Conservation (phyloP, 2,113 vertebrate genomes). For the Pterocles gutturalis region DNA sequence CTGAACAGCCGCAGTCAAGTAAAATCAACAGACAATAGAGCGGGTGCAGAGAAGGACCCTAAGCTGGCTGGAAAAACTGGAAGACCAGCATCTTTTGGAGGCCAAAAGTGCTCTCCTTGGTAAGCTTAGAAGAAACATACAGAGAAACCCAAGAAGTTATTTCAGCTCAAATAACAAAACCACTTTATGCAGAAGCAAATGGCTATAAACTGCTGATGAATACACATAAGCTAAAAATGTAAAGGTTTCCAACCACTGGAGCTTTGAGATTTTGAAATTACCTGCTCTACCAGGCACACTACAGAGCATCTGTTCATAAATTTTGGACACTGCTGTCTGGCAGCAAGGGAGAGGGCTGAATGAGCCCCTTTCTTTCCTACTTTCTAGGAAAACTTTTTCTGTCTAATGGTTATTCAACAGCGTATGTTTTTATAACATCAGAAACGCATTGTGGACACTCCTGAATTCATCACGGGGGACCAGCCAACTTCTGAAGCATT, state of each 20-base stretch:
- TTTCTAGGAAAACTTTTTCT: constrained; percentile 38
- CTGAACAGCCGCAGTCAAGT: not conserved
- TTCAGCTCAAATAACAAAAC: not conserved
- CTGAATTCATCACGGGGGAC: not conserved
- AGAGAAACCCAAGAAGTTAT: not conserved
- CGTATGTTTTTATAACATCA: constrained; percentile 15
- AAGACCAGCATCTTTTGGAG: not conserved
- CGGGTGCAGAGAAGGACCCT: not conserved
- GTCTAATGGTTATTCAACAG: not conserved
- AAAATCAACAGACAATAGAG: not conserved
- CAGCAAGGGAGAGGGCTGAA: constrained; percentile 23
- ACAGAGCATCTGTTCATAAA: constrained; percentile 48
- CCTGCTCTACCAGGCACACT: not conserved
- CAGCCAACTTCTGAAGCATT: not conserved
- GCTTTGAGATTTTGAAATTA: not conserved
- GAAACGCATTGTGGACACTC: not conserved
- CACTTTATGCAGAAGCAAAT: not conserved
- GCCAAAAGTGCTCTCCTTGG: not conserved
- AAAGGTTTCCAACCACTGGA: not conserved
- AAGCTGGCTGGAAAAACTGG: not conserved
- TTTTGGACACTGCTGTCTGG: constrained; percentile 16
- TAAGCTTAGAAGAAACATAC: not conserved
- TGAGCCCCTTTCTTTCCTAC: constrained; percentile 35
- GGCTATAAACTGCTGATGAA: not conserved
- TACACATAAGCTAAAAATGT: not conserved